phyloP scores from a whole-genome alignment of 2,113 vertebrate genomes.

The Ploceus nigricollis region DNA sequence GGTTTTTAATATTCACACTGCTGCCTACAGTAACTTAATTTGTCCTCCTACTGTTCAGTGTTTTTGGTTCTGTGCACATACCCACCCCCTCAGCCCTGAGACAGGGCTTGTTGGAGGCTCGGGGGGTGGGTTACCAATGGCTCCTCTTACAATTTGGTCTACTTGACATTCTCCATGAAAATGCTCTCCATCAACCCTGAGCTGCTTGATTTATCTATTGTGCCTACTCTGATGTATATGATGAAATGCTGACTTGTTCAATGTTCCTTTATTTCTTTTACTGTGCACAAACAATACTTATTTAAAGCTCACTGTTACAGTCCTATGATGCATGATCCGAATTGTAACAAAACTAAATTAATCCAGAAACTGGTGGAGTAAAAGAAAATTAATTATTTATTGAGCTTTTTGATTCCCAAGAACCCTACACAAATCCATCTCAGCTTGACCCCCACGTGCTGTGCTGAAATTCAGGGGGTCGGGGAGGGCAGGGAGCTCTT shows the following conservation, averaged over 20 bases:
- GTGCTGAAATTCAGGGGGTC: background rate
- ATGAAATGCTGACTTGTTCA: constrained; percentile 68
- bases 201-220: constrained; percentile 69
- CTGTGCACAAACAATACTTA: constrained; percentile 66
- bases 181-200: constrained; percentile 3
- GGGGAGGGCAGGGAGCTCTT: background rate
- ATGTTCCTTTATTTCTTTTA: constrained; percentile 67
- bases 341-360: constrained; percentile 50
- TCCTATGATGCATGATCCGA: constrained; percentile 60
- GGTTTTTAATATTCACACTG: constrained; percentile 62
- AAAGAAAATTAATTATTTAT: background rate
- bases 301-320: constrained; percentile 63
- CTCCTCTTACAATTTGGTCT: constrained; percentile 29
- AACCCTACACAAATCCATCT: background rate
- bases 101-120: background rate
- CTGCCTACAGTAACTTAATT: constrained; percentile 54
- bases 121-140: constrained; percentile 28
- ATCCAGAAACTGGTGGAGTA: constrained; percentile 52
- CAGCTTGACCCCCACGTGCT: background rate
- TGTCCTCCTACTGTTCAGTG: constrained; percentile 54
- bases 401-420: constrained; percentile 46
- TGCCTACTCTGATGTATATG: constrained; percentile 69
- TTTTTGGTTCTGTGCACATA: constrained; percentile 41
- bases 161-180: constrained; percentile 40
- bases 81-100: background rate